Evolutionary conservation across 2,113 vertebrate species (phyloP).

Genomic region (Apistogramma diplotaenia): DNA sequence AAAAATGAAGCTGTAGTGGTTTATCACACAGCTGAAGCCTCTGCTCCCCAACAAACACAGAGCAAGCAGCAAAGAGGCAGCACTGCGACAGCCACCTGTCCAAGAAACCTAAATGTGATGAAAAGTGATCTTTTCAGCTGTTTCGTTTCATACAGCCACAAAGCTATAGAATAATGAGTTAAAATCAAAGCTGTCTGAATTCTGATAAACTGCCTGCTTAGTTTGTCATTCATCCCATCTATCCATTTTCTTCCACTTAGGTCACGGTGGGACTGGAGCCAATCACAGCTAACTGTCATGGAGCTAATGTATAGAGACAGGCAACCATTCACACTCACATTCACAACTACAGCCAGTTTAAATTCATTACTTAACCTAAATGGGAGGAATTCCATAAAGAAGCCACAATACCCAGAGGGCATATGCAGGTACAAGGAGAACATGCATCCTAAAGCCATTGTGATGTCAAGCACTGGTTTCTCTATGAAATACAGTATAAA

Average conservation of each 20-base stretch:
- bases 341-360: not conserved
- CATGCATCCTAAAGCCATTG: not conserved
- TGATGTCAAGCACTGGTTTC: not conserved
- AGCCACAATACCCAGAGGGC: not conserved
- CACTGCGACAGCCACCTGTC: not conserved
- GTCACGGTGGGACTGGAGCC: not conserved
- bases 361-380: not conserved
- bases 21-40: not conserved
- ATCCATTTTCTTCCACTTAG: not conserved
- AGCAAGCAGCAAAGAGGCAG: not conserved
- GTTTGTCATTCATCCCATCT: not conserved
- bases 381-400: not conserved
- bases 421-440: not conserved
- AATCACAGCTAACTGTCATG: not conserved
- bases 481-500: not conserved
- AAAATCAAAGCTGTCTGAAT: not conserved
- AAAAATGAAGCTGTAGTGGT: not conserved
- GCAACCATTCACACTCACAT: not conserved
- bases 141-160: not conserved
- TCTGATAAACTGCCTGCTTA: not conserved
- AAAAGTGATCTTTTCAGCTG: not conserved
- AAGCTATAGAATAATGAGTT: not conserved
- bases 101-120: not conserved
- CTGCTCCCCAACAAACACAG: not conserved
- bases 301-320: not conserved